Evolutionary conservation across 1,140 invertebrate genomes (phyloP).

Genomic region (Listronotus oregonensis): DNA sequence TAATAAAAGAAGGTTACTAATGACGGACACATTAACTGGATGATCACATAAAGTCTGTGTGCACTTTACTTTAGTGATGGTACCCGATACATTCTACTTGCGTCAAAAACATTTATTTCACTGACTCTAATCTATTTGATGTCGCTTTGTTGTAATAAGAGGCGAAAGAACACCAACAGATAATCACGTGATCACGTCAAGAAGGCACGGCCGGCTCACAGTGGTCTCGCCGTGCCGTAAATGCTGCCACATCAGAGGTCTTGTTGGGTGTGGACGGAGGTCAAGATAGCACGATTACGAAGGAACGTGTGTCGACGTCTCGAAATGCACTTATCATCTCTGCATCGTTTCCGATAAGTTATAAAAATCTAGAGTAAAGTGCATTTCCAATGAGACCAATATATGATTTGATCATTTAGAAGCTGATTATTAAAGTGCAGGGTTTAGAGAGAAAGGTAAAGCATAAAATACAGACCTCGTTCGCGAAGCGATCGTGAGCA

Average conservation of each 20-base stretch:
- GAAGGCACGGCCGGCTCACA: slow-evolving; percentile 45
- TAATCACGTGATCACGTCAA: slow-evolving; percentile 51
- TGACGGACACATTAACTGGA: too few relatives aligned
- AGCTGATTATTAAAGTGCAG: too few relatives aligned
- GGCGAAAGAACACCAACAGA: slow-evolving; percentile 29
- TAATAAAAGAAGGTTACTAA: too few relatives aligned
- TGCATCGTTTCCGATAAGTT: too few relatives aligned
- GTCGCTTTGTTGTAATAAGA: slow-evolving; percentile 9
- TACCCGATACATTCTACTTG: neutral
- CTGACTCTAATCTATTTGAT: neutral
- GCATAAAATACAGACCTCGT: too few relatives aligned
- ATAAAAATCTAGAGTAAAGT: neutral
- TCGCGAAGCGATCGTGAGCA: too few relatives aligned
- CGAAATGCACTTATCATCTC: too few relatives aligned
- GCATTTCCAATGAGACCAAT: neutral
- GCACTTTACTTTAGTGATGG: too few relatives aligned
- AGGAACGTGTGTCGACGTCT: slow-evolving; percentile 41
- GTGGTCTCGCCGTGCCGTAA: slow-evolving; percentile 43
- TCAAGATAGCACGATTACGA: slow-evolving; percentile 43
- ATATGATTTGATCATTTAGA: neutral
- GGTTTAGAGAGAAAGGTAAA: too few relatives aligned
- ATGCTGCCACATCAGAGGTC: slow-evolving; percentile 51
- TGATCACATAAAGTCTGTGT: too few relatives aligned
- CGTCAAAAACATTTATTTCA: neutral
- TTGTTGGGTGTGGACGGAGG: slow-evolving; percentile 48